Evolutionary conservation across 1,140 invertebrate species (phyloP).

Genomic region (Drosophila simulans): DNA sequence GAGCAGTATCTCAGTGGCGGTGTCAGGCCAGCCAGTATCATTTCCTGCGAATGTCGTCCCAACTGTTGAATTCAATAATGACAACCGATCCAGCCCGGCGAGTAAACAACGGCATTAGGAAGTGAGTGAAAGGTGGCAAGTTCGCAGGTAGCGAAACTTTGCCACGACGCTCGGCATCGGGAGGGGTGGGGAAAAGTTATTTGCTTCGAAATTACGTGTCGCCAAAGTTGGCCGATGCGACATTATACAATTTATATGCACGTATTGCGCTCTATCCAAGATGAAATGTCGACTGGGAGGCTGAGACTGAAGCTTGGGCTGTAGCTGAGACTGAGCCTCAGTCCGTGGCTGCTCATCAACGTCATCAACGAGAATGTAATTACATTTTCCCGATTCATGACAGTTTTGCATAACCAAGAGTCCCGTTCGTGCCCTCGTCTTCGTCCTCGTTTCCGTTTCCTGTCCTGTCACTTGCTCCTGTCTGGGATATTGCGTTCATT

Average conservation of each 20-base stretch:
- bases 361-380: constrained; percentile 79
- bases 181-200: constrained; percentile 57
- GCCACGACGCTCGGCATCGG: neutral
- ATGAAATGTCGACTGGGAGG: constrained; percentile 60
- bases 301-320: neutral
- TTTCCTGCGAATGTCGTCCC: constrained; percentile 11
- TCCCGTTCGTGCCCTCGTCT: constrained; percentile 12
- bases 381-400: constrained; percentile 79
- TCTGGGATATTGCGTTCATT: constrained; percentile 68
- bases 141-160: constrained; percentile 40
- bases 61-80: constrained; percentile 65
- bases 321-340: neutral
- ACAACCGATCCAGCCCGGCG: constrained; percentile 40
- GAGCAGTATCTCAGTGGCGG: constrained; percentile 10
- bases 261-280: constrained; percentile 67
- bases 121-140: constrained; percentile 12
- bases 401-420: constrained; percentile 73
- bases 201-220: constrained; percentile 77
- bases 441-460: constrained; percentile 11
- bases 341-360: constrained; percentile 47
- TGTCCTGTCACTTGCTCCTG: constrained; percentile 11
- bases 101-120: constrained; percentile 35
- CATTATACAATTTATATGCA: constrained; percentile 79
- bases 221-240: constrained; percentile 56
- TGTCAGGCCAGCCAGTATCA: constrained; percentile 29